These are phyloP conservation scores for Tapirus terrestris DNA, from an alignment of 2,113 vertebrate species.

Conservation along the genomic window DNA sequence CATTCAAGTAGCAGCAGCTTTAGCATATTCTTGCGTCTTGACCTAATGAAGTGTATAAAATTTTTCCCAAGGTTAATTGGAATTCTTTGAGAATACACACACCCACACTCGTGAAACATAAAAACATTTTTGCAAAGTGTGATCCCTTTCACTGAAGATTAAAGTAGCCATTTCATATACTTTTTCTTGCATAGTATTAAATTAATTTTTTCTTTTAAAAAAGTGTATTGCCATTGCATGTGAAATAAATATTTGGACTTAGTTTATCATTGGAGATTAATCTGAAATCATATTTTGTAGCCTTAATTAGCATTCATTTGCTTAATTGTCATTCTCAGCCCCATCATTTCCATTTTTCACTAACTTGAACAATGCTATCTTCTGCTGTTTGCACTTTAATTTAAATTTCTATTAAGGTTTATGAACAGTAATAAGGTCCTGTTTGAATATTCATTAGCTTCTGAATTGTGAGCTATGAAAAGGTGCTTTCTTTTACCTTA, in stretches of 20 bases:
- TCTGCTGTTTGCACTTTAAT: conserved; percentile 92
- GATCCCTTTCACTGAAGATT: conserved; percentile 31
- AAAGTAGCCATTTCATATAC: conserved; percentile 54
- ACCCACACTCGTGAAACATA: conserved; percentile 43
- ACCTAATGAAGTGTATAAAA: conserved; percentile 36
- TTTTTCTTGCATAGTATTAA: conserved; percentile 37
- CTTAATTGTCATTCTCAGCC: conserved; percentile 89
- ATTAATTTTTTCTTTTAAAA: conserved; percentile 60
- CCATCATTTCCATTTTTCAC: conserved; percentile 87
- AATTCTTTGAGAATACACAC: conserved; percentile 1
- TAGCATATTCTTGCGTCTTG: conserved; percentile 37
- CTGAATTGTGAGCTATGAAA: conserved; percentile 85
- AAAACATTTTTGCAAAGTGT: conserved; percentile 24
- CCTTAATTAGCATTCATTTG: conserved; percentile 90
- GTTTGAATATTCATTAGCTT: conserved; percentile 93
- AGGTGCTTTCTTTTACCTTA: conserved; percentile 88
- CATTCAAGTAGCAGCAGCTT: background rate
- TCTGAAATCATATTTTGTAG: conserved; percentile 85
- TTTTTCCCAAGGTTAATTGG: conserved; percentile 27
- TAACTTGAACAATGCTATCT: conserved; percentile 87
- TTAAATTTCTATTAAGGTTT: conserved; percentile 91
- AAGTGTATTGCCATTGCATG: conserved; percentile 64
- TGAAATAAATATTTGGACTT: conserved; percentile 88
- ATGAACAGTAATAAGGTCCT: conserved; percentile 89
- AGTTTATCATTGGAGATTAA: conserved; percentile 85